Evolutionary conservation across 2,113 vertebrate genomes (phyloP).

Genomic region (Gallinago undulata): DNA sequence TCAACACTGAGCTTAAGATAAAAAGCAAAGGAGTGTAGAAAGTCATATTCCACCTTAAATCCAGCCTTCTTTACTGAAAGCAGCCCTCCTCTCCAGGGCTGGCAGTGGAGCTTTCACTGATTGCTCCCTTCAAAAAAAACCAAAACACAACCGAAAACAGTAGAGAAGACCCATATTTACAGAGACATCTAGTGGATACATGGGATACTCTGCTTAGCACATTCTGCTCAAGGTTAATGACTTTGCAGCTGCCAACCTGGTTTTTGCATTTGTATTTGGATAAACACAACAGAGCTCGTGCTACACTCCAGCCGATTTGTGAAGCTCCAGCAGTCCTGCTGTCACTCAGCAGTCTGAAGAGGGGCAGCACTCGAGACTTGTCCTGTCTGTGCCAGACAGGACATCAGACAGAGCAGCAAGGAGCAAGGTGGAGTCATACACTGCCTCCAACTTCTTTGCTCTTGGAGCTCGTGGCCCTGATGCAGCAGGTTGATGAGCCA

Average conservation of each 20-base stretch:
- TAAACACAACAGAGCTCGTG: neutral
- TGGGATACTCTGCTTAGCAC: neutral
- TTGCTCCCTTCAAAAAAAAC: neutral
- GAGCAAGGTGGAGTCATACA: neutral
- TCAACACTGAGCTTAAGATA: neutral
- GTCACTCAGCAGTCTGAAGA: neutral
- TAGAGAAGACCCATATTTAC: neutral
- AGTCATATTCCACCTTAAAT: neutral
- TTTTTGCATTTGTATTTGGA: neutral
- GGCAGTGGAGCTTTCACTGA: neutral
- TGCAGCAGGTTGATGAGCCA: neutral
- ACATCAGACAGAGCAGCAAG: neutral
- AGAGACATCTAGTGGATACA: slow-evolving; percentile 54
- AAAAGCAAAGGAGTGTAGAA: neutral
- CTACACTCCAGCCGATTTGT: neutral
- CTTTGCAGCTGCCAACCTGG: neutral
- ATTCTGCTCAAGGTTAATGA: neutral
- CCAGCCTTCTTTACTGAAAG: neutral
- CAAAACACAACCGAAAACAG: neutral
- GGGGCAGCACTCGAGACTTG: neutral
- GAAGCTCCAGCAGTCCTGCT: neutral
- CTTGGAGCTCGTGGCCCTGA: neutral
- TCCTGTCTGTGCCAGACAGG: neutral
- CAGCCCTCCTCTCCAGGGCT: neutral
- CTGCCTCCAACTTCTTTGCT: neutral